Evolutionary conservation across 2,888 invertebrate species (phyloP).

Genomic region (Phyto melanocephala): DNA sequence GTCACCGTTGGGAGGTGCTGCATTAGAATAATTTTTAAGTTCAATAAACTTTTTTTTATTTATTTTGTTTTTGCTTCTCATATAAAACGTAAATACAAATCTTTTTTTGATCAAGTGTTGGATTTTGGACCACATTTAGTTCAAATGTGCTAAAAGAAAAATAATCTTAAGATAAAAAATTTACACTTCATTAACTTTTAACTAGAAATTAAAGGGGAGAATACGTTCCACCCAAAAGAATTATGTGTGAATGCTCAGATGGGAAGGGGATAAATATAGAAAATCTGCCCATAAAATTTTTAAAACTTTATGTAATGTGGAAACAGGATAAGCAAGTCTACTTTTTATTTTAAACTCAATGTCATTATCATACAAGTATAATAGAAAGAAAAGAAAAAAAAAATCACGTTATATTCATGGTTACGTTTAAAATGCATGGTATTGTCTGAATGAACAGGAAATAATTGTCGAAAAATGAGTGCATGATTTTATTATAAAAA

Average conservation of each 20-base stretch:
- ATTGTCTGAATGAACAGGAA: constrained; percentile 46
- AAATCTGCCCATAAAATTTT: constrained; percentile 1
- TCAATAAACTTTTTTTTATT: not conserved
- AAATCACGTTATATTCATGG: constrained; percentile 26
- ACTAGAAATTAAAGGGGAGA: not conserved
- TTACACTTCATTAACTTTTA: constrained; percentile 38
- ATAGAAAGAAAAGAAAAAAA: too few species aligned
- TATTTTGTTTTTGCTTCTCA: not conserved
- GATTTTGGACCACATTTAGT: not conserved
- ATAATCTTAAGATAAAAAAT: not conserved
- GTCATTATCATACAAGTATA: too few species aligned
- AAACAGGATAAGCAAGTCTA: not conserved
- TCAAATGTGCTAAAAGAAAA: constrained; percentile 11
- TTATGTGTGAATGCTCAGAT: too few species aligned
- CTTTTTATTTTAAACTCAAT: too few species aligned
- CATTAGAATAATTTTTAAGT: not conserved
- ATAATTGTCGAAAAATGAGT: not conserved
- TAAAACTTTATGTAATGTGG: constrained; percentile 16
- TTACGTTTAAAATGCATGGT: constrained; percentile 50
- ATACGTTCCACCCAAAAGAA: too few species aligned
- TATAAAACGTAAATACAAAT: not conserved
- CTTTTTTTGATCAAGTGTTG: not conserved
- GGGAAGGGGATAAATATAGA: too few species aligned
- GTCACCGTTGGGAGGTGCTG: not conserved
- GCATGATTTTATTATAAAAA: not conserved